These are phyloP conservation scores for Tribolium freemani DNA, from an alignment of 2,888 invertebrate species.

Conservation along the genomic window DNA sequence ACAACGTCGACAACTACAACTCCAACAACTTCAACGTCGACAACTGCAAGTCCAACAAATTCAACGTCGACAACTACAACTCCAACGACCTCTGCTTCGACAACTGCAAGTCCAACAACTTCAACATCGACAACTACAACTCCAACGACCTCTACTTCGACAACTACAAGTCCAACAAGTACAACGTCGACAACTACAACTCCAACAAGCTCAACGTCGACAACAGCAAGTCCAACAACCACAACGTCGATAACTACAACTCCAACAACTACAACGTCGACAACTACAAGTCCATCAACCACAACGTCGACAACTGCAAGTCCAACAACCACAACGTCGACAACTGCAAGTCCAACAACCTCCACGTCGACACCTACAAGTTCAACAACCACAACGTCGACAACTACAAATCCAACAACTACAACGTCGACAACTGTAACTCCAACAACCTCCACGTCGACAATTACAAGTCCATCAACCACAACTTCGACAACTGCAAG, in stretches of 20 bases:
- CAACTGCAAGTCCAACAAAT: background rate
- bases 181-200: background rate
- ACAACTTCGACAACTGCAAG: background rate
- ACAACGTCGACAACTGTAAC: background rate
- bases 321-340: background rate
- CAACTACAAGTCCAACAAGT: background rate
- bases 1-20: background rate
- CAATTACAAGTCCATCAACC: background rate
- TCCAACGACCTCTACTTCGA: background rate
- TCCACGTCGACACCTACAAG: background rate
- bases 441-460: background rate
- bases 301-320: background rate
- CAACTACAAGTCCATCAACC: background rate
- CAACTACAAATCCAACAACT: background rate
- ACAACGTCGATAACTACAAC: background rate
- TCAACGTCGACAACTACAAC: background rate
- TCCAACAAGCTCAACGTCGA: background rate
- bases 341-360: background rate
- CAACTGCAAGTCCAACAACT: background rate
- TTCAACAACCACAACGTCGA: background rate
- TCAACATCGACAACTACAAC: background rate
- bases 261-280: background rate
- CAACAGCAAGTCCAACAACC: background rate
- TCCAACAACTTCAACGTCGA: background rate
- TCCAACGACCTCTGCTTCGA: background rate